Percentiles rank a stretch among this genome's conserved stretches.
Conservation (phyloP, 2,888 invertebrate genomes). For the Plebejus melissa region DNA sequence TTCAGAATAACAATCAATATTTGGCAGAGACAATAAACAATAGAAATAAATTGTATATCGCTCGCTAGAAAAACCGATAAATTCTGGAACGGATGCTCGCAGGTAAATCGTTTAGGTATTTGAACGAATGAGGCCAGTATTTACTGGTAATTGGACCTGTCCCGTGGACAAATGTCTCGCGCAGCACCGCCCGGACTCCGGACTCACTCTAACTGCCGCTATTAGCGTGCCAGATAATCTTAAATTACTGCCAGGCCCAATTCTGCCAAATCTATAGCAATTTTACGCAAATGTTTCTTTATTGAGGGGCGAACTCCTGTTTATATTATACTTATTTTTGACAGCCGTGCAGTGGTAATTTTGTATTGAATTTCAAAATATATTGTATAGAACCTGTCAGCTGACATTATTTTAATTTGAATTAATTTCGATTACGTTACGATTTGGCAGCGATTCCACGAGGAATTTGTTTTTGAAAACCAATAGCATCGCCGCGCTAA, state of each 20-base stretch:
- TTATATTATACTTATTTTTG: background rate
- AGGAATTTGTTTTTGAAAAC: no score
- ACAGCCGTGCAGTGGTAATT: no score
- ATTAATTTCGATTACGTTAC: no score
- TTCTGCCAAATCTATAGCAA: background rate
- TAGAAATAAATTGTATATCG: constrained; percentile 24
- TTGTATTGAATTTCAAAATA: no score
- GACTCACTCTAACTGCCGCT: constrained; percentile 63
- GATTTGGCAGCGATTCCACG: no score
- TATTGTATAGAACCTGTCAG: no score
- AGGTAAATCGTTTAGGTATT: constrained; percentile 43
- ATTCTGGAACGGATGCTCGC: constrained; percentile 34
- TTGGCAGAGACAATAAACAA: constrained; percentile 27
- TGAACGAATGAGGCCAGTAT: constrained; percentile 50
- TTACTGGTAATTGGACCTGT: constrained; percentile 72
- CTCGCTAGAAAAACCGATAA: constrained; percentile 9
- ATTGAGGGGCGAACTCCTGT: background rate
- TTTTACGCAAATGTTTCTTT: constrained; percentile 4
- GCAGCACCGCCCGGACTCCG: constrained; percentile 62
- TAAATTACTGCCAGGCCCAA: constrained; percentile 32
- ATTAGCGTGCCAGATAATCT: constrained; percentile 48
- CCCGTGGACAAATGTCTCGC: constrained; percentile 66
- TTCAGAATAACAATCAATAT: constrained; percentile 6
- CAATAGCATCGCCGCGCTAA: no score
- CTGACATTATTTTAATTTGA: no score